A percentile compares a stretch with the other conserved stretches of the same genome.
Evolutionary conservation across 2,797 vertebrate species (phyloP).

Genomic region (Coranthus polyacanthus): DNA sequence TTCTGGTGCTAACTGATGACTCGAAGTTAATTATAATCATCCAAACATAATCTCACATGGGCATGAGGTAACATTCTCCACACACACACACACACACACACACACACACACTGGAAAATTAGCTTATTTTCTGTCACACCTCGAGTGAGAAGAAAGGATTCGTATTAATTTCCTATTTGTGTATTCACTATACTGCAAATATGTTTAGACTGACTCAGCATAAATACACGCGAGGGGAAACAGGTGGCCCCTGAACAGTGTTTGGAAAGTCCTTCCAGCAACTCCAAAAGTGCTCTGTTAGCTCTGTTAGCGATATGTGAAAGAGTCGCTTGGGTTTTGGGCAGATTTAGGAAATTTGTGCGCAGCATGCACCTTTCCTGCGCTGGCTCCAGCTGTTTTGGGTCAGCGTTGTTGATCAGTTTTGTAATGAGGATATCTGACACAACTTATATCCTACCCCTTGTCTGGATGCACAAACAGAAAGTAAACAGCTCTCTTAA

Average conservation of each 20-base stretch:
- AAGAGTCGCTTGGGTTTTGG: not conserved
- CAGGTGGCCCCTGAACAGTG: not conserved
- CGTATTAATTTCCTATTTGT: not conserved
- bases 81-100: not conserved
- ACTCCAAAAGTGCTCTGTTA: not conserved
- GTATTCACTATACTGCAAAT: not conserved
- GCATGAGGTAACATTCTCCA: conserved; percentile 12
- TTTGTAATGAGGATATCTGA: too few species aligned
- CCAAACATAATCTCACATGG: not conserved
- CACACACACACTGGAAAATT: not conserved
- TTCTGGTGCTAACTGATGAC: conserved; percentile 4
- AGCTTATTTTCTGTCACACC: not conserved
- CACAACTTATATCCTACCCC: too few species aligned
- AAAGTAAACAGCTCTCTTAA: too few species aligned
- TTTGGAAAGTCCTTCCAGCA: not conserved
- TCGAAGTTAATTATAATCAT: conserved; percentile 18
- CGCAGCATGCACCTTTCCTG: not conserved
- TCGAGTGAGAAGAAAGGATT: not conserved
- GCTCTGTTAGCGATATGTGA: not conserved
- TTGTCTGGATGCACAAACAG: too few species aligned
- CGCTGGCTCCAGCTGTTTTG: too few species aligned
- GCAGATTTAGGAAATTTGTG: not conserved
- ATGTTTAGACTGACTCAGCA: not conserved
- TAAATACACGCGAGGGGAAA: not conserved
- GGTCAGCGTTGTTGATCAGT: too few species aligned